phyloP scores from a whole-genome alignment of 2,113 vertebrate genomes.

The Tachuris rubrigastra region DNA sequence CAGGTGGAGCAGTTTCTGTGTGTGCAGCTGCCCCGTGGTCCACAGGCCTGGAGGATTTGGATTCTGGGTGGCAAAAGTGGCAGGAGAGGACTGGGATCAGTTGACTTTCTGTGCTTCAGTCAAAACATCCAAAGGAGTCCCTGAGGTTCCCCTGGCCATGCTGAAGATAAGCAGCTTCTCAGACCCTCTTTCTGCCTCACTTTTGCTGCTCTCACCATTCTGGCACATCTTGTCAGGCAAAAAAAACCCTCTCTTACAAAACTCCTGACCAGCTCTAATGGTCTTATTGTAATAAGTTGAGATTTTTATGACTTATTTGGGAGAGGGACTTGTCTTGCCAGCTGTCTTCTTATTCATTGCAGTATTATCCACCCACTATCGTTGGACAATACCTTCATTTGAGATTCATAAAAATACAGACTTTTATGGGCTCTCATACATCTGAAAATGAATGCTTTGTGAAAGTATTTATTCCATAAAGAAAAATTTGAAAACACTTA shows the following conservation, averaged over 20 bases:
- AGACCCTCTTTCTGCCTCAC: background rate
- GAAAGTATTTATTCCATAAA: background rate
- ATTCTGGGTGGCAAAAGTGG: background rate
- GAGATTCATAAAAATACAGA: conserved; percentile 15
- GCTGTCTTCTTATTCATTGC: background rate
- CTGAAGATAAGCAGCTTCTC: background rate
- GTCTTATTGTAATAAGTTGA: background rate
- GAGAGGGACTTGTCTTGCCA: background rate
- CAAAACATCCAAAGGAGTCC: background rate
- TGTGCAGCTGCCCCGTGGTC: background rate
- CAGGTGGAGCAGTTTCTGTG: background rate
- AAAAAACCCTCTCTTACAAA: background rate
- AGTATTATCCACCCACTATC: background rate
- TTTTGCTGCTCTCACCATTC: background rate
- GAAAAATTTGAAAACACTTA: background rate
- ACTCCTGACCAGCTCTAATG: background rate
- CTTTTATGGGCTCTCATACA: background rate
- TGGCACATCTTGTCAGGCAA: background rate
- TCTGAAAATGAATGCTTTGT: conserved; percentile 11
- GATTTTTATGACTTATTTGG: background rate
- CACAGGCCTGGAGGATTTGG: background rate
- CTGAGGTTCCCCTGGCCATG: background rate
- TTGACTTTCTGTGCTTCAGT: background rate
- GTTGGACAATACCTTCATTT: background rate
- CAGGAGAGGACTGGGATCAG: background rate